phyloP scores from a whole-genome alignment of 2,888 invertebrate genomes.

The Caenorhabditis wallacei region DNA sequence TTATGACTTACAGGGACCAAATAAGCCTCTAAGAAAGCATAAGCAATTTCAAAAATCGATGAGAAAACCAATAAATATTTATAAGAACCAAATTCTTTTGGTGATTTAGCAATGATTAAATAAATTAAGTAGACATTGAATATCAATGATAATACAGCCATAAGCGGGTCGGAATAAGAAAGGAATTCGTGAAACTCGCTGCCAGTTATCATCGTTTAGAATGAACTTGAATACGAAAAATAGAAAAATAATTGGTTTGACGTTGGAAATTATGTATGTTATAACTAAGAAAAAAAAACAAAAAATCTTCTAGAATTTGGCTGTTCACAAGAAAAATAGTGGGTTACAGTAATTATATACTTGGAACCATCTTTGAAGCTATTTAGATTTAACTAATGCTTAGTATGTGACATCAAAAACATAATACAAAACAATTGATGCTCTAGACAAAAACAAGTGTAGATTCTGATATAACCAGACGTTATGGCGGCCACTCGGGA shows the following conservation, averaged over 20 bases:
- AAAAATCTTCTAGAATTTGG: too few relatives aligned
- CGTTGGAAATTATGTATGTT: too few relatives aligned
- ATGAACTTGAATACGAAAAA: background rate
- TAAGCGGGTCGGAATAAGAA: background rate
- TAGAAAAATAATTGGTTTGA: background rate
- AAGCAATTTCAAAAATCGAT: background rate
- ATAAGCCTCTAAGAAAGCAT: background rate
- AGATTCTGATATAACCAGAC: too few relatives aligned
- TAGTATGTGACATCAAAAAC: too few relatives aligned
- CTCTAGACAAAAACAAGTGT: too few relatives aligned
- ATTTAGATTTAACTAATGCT: too few relatives aligned
- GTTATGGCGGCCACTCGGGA: too few relatives aligned
- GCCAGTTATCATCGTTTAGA: background rate
- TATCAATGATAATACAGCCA: background rate
- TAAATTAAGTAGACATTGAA: background rate
- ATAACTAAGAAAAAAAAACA: too few relatives aligned
- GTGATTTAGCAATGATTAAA: background rate
- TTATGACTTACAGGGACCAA: background rate
- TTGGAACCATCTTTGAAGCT: too few relatives aligned
- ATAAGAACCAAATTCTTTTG: conserved; percentile 7
- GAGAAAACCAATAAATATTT: background rate
- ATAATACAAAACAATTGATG: too few relatives aligned
- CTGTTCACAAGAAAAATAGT: too few relatives aligned
- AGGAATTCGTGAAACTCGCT: background rate
- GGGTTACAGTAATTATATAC: too few relatives aligned